These are phyloP conservation scores for Tyrophagus putrescentiae DNA, from an alignment of 1,140 invertebrate genomes.

Conservation along the genomic window DNA sequence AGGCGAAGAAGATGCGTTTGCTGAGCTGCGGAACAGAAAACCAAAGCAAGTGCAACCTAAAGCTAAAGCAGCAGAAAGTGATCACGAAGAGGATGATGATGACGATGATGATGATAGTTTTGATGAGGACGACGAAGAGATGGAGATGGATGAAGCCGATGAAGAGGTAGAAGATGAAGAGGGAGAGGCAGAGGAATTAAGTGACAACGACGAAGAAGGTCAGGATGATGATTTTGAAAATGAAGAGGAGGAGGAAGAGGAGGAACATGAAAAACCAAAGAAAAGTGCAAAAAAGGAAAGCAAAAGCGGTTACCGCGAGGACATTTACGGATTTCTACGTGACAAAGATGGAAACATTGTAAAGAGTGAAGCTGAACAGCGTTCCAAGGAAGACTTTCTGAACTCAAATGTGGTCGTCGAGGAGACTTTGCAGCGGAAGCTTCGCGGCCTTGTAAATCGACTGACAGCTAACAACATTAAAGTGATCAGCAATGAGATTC, in stretches of 20 bases:
- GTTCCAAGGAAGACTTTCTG: neutral
- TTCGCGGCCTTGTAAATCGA: constrained; percentile 22
- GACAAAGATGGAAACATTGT: constrained; percentile 19
- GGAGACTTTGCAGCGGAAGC: neutral
- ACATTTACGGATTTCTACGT: constrained; percentile 20
- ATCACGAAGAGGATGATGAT: neutral
- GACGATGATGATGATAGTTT: neutral
- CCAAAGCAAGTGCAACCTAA: neutral
- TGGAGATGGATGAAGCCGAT: constrained; percentile 7
- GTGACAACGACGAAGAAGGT: neutral
- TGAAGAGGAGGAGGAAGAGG: neutral
- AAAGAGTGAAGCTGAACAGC: neutral
- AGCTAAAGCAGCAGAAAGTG: neutral
- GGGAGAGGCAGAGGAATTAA: neutral
- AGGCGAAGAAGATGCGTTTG: neutral
- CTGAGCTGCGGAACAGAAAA: neutral
- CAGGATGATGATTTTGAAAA: constrained; percentile 15
- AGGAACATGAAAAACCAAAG: constrained; percentile 2
- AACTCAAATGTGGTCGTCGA: constrained; percentile 1
- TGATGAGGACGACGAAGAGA: constrained; percentile 16
- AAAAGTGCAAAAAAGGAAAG: constrained; percentile 1
- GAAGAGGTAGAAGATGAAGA: constrained; percentile 11
- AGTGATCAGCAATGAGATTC: constrained; percentile 15
- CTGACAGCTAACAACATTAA: constrained; percentile 12
- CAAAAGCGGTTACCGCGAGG: neutral